A percentile compares a stretch with the other conserved stretches of the same genome.
These are phyloP conservation scores for Sebastes steindachneri DNA, from an alignment of 2,797 vertebrate genomes.

Conservation along the genomic window DNA sequence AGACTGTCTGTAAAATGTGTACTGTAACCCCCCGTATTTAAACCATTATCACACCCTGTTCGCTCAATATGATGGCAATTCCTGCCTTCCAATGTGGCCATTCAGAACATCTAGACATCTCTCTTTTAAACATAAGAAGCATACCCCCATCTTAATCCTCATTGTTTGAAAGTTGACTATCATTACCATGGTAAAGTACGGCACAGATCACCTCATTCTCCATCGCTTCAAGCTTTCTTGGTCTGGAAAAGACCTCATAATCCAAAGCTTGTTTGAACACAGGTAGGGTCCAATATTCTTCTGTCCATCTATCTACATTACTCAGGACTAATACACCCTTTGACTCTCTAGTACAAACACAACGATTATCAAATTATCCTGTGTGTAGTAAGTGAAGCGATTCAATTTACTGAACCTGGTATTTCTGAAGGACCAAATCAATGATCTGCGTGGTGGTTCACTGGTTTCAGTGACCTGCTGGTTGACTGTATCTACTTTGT, in stretches of 20 bases:
- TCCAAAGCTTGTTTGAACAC: neutral
- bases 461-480: neutral
- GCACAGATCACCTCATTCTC: neutral
- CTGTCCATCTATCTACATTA: neutral
- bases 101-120: neutral
- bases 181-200: neutral
- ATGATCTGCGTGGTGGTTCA: neutral
- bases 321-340: neutral
- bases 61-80: neutral
- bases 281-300: neutral
- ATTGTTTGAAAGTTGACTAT: neutral
- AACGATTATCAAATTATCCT: neutral
- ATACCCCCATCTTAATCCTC: neutral
- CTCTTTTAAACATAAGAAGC: neutral
- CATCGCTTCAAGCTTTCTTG: neutral
- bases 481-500: neutral
- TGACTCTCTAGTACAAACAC: neutral
- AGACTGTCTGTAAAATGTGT: neutral
- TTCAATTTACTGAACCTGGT: neutral
- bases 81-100: neutral
- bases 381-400: neutral
- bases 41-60: neutral
- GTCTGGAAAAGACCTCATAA: neutral
- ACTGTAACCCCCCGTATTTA: neutral
- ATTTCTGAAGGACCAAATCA: neutral